A percentile compares a stretch with the other conserved stretches of the same genome.
Conservation (phyloP, 2,888 invertebrate species). For the Neria commutata region DNA sequence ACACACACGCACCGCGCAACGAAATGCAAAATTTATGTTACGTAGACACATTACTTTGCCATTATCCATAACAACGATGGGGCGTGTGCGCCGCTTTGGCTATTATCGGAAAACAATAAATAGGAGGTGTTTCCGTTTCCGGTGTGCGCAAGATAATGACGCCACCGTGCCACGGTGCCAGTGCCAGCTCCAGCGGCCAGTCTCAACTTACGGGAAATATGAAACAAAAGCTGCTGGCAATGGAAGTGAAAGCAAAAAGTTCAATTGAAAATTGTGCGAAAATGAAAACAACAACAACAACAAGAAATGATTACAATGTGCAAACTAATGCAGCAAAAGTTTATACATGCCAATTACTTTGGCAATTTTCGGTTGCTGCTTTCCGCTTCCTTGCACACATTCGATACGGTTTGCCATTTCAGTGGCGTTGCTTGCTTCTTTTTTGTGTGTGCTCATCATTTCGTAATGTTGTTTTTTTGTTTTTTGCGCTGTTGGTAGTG, state of each 20-base stretch:
- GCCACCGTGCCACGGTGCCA: background rate
- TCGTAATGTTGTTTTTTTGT: no score
- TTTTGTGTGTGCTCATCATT: no score
- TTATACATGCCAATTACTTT: constrained; percentile 1
- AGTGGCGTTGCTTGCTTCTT: background rate
- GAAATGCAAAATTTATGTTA: constrained; percentile 30
- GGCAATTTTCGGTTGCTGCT: no score
- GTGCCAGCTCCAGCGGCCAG: no score
- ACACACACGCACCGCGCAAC: no score
- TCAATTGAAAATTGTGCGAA: background rate
- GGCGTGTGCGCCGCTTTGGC: background rate
- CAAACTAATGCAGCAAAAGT: background rate
- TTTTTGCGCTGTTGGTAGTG: background rate
- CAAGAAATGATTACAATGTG: background rate
- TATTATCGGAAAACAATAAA: constrained; percentile 26
- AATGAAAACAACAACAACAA: no score
- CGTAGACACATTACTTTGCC: constrained; percentile 32
- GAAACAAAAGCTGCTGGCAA: background rate
- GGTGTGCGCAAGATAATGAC: background rate
- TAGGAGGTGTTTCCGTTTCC: constrained; percentile 8
- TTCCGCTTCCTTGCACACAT: no score
- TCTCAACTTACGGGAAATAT: no score
- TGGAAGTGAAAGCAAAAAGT: background rate
- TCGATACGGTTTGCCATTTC: no score
- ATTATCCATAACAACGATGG: constrained; percentile 29